Evolutionary conservation across 2,888 invertebrate species (phyloP).

Genomic region (Melieria omissa): DNA sequence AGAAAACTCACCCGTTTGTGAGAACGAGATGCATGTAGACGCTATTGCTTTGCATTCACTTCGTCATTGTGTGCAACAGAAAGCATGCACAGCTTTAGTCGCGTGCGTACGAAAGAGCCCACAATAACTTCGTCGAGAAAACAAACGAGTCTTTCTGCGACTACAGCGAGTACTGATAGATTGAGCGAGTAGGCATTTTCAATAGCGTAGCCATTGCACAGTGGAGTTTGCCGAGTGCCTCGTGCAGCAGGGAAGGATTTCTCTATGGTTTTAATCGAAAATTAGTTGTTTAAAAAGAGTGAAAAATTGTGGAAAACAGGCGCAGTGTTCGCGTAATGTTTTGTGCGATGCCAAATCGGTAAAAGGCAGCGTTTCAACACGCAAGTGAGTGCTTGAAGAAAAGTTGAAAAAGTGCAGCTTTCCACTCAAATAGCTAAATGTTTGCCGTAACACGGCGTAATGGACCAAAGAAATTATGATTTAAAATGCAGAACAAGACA

Average conservation of each 20-base stretch:
- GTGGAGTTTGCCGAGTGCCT: slow-evolving; percentile 34
- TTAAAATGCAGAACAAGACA: too few relatives aligned
- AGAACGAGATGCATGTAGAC: neutral
- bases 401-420: neutral
- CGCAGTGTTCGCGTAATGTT: neutral
- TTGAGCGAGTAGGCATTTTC: slow-evolving; percentile 30
- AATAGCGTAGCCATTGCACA: slow-evolving; percentile 33
- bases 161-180: slow-evolving; percentile 12
- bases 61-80: too few relatives aligned
- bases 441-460: neutral
- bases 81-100: neutral
- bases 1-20: neutral
- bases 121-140: neutral
- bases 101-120: neutral
- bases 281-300: neutral
- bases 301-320: neutral
- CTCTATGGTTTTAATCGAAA: slow-evolving; percentile 27
- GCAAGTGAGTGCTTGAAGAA: neutral
- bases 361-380: neutral
- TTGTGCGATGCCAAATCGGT: neutral
- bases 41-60: too few relatives aligned
- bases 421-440: neutral
- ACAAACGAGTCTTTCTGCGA: neutral
- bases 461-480: neutral
- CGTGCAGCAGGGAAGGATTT: slow-evolving; percentile 32